Conservation (phyloP, 2,113 vertebrate genomes). For the Nipponia nippon region DNA sequence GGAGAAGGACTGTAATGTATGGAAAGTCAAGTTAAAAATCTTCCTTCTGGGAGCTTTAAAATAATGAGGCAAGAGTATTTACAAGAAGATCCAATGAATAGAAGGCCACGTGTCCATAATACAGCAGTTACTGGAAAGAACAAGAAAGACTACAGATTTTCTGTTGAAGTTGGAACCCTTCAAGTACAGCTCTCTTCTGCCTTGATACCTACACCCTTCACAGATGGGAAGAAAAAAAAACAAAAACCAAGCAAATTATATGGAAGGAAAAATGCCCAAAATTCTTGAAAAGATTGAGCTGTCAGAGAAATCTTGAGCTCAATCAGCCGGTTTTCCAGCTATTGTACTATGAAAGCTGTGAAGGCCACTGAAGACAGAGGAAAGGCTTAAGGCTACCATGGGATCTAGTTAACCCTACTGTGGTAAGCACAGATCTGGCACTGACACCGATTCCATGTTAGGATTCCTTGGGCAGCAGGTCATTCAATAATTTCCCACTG, state of each 20-base stretch:
- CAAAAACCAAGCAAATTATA: not conserved
- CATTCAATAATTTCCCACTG: not conserved
- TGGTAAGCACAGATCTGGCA: not conserved
- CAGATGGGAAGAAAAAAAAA: not conserved
- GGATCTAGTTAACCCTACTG: not conserved
- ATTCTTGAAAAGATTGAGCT: not conserved
- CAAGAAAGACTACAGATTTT: not conserved
- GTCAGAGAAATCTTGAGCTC: not conserved
- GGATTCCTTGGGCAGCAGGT: not conserved
- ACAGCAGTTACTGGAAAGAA: not conserved
- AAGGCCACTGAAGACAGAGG: not conserved
- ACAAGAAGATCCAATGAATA: not conserved
- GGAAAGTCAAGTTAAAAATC: not conserved
- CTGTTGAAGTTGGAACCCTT: not conserved
- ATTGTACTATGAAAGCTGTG: not conserved
- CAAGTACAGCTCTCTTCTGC: not conserved
- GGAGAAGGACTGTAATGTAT: not conserved
- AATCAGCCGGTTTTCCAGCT: not conserved
- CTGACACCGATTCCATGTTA: not conserved
- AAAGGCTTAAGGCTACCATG: not conserved
- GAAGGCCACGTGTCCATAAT: not conserved
- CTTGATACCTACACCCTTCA: not conserved
- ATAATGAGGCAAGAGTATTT: not conserved
- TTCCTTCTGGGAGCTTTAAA: not conserved
- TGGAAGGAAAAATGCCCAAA: not conserved